Percentiles rank a stretch among this genome's conserved stretches.
Evolutionary conservation across 2,113 vertebrate genomes (phyloP).

Genomic region (Donacobius atricapilla): DNA sequence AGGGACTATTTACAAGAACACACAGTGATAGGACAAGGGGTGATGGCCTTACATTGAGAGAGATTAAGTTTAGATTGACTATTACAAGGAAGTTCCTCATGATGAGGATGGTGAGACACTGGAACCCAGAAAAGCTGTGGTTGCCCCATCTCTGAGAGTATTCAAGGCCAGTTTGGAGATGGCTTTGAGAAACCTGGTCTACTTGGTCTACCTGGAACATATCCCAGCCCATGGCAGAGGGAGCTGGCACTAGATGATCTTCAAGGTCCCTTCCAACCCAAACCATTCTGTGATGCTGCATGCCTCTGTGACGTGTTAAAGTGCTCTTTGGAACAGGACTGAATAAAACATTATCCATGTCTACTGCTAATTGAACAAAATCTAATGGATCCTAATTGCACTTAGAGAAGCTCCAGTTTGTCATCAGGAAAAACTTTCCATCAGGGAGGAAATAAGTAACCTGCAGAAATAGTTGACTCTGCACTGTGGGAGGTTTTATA

Average conservation of each 20-base stretch:
- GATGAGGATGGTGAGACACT: neutral
- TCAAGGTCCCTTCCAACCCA: neutral
- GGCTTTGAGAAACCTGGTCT: neutral
- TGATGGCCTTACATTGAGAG: neutral
- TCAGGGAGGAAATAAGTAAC: neutral
- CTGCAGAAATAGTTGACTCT: neutral
- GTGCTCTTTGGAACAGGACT: neutral
- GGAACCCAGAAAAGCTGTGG: neutral
- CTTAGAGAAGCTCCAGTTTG: neutral
- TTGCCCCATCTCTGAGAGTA: neutral
- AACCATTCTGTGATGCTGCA: neutral
- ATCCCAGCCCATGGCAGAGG: neutral
- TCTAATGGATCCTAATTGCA: neutral
- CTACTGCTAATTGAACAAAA: neutral
- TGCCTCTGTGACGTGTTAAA: neutral
- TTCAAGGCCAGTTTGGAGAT: neutral
- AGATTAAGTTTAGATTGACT: neutral
- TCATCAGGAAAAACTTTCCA: neutral
- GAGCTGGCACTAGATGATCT: neutral
- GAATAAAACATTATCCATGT: neutral
- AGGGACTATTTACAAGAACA: neutral
- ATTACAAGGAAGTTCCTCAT: neutral
- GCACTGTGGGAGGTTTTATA: neutral
- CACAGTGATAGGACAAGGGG: accelerated
- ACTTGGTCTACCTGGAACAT: neutral